Conservation (phyloP, 2,888 invertebrate species). For the Eupithecia insigniata region DNA sequence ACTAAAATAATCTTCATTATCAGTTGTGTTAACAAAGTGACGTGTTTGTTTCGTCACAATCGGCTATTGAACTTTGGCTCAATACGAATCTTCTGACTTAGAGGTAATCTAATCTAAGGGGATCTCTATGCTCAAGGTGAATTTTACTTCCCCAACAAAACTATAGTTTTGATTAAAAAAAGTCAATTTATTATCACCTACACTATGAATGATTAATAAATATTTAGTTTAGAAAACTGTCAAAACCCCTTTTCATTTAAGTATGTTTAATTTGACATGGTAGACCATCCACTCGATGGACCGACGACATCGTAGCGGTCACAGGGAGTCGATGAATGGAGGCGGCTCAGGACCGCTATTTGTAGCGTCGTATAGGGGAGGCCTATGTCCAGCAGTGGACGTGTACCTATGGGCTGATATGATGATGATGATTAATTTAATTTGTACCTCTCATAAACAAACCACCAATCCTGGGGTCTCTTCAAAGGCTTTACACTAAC, state of each 20-base stretch:
- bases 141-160: neutral
- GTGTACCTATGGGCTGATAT: too few relatives aligned
- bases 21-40: conserved; percentile 42
- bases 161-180: neutral
- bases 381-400: too few relatives aligned
- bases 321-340: too few relatives aligned
- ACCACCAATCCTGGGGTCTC: neutral
- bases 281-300: too few relatives aligned
- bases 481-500: neutral
- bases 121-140: neutral
- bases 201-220: neutral
- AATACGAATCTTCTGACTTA: conserved; percentile 47
- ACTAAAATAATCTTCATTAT: conserved; percentile 32
- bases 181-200: neutral
- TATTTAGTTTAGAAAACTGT: neutral
- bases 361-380: too few relatives aligned
- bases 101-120: conserved; percentile 3
- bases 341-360: too few relatives aligned
- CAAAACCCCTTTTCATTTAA: neutral
- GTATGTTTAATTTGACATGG: too few relatives aligned
- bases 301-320: too few relatives aligned
- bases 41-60: conserved; percentile 53
- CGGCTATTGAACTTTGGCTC: conserved; percentile 58
- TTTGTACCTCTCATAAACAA: neutral
- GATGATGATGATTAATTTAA: too few relatives aligned